A percentile compares a stretch with the other conserved stretches of the same genome.
These are phyloP conservation scores for Zeus faber DNA, from an alignment of 2,113 vertebrate genomes.

Conservation along the genomic window DNA sequence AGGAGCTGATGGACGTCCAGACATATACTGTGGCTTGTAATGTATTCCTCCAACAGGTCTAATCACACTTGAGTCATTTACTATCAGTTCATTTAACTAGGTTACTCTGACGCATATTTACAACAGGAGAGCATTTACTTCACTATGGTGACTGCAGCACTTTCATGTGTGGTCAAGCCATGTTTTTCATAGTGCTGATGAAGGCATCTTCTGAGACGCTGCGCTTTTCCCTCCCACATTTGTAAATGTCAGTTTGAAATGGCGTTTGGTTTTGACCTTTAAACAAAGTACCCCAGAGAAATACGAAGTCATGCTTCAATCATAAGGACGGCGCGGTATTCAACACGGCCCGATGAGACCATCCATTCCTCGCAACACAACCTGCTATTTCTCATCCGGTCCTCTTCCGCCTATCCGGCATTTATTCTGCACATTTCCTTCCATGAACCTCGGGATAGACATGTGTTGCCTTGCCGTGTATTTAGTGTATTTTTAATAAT, in stretches of 20 bases:
- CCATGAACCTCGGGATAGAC: background rate
- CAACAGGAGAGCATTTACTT: no score
- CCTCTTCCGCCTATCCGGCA: background rate
- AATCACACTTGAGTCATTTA: no score
- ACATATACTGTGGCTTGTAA: no score
- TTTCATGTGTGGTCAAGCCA: no score
- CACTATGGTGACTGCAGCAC: no score
- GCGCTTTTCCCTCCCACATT: background rate
- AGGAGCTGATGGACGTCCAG: no score
- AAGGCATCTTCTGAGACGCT: constrained; percentile 1
- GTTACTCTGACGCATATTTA: no score
- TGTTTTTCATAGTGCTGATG: background rate
- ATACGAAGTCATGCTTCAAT: background rate
- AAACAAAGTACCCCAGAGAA: background rate
- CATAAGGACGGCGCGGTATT: background rate
- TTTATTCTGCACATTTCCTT: background rate
- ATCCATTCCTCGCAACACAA: background rate
- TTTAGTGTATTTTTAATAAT: background rate
- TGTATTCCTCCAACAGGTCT: no score
- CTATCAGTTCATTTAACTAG: no score
- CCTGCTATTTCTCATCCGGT: background rate
- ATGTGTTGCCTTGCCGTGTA: background rate
- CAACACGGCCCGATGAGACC: constrained; percentile 1
- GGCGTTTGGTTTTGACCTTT: background rate
- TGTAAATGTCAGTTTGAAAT: constrained; percentile 20